Evolutionary conservation across 2,888 invertebrate species (phyloP), one percentile per base, ranked within the genome.

Genomic region (Volucella bombylans): DNA sequence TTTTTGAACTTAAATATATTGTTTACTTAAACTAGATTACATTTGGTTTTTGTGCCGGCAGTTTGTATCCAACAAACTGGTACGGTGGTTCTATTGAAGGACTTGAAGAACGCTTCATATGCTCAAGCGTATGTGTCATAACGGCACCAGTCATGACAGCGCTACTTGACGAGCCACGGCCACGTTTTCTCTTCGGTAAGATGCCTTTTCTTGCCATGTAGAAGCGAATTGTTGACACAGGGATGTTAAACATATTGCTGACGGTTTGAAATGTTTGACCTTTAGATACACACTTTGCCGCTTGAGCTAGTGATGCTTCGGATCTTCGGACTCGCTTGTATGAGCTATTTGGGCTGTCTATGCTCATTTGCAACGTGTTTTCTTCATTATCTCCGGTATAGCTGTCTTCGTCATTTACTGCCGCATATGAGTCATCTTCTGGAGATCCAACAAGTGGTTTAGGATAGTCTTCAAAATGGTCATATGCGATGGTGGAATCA

Each of bases 191-290:
- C 88, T 94, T 93, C 52, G 96, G 96, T 85, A 97, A 91, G 69
- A 96, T 96, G 2, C 96, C 96, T 90, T 96, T 96, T 85, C 97
- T 93, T 14, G 96, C 96, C 97, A 97, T 97, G 92, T 96, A 97
- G 91, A 96, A 96, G 62, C 96, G 94, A 91, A 97, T 96, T 49
- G 96, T 97, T 41, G 96, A 96, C 87, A 97, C 96, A 79, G 97
- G 97, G 92, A 97, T 96, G 90, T 96, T 96, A 91, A 96, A 97
- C 93, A 96, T 96, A 89, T 96, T 96, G 78, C 96, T 96, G 41
- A 96, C 96, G 1, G 95, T 96, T 92, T 96, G 96, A 93, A 96
- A 97, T 88, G 97, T 97, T 92, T 95, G 95, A 1, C 97, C 96
- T 72, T 96, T 94, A n/a, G 96, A 95, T 85, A 97, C 96, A 91